Evolutionary conservation across 2,888 invertebrate species (phyloP).

Genomic region (Spicauda simplicius): DNA sequence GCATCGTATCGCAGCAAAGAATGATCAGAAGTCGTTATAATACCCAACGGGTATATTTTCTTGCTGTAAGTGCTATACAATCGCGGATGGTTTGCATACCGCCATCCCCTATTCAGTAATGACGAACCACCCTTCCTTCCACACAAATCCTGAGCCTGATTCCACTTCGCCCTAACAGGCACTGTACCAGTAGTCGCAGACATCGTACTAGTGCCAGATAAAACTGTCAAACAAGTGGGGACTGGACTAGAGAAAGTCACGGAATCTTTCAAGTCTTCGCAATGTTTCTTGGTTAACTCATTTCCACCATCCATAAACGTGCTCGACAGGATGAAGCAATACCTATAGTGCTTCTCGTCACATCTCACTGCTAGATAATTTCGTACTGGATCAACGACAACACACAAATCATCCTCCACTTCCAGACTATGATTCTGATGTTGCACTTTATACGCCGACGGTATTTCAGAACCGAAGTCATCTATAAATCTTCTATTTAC

Average conservation of each 20-base stretch:
- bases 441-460: slow-evolving; percentile 55
- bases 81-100: slow-evolving; percentile 65
- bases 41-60: slow-evolving; percentile 62
- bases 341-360: slow-evolving; percentile 65
- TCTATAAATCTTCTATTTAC: slow-evolving; percentile 69
- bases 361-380: slow-evolving; percentile 67
- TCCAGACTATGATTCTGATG: slow-evolving; percentile 49
- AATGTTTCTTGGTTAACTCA: slow-evolving; percentile 53
- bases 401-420: slow-evolving; percentile 63
- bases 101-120: slow-evolving; percentile 72
- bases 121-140: slow-evolving; percentile 57
- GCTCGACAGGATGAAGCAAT: slow-evolving; percentile 70
- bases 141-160: slow-evolving; percentile 64
- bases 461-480: slow-evolving; percentile 56
- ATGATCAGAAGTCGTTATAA: slow-evolving; percentile 54
- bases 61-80: slow-evolving; percentile 47
- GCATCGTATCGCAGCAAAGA: slow-evolving; percentile 54
- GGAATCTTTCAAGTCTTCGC: slow-evolving; percentile 53
- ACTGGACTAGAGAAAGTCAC: slow-evolving; percentile 64
- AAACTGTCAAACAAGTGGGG: slow-evolving; percentile 62
- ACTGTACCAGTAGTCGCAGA: not conserved
- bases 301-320: slow-evolving; percentile 54
- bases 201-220: slow-evolving; percentile 51
- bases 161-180: slow-evolving; percentile 71
- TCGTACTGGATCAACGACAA: slow-evolving; percentile 60